phyloP scores from a whole-genome alignment of 2,888 invertebrate species.

The Pinctada fucata region DNA sequence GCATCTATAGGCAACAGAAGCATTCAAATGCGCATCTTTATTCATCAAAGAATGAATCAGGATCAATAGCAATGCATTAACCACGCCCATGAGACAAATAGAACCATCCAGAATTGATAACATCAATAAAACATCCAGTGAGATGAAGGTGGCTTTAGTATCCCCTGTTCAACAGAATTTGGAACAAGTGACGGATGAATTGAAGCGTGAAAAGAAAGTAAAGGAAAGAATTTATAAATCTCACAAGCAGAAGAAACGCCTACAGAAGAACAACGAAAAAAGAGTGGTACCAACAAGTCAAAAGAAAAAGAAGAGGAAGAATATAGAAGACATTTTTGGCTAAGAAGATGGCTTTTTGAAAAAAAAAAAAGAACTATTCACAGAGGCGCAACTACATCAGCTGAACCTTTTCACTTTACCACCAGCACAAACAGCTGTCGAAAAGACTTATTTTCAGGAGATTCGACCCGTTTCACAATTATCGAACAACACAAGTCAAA shows the following conservation, averaged over 20 bases:
- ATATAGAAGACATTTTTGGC: background rate
- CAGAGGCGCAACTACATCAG: conserved; percentile 41
- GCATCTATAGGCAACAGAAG: too few relatives aligned
- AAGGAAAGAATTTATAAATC: background rate
- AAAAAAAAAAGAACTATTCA: conserved; percentile 29
- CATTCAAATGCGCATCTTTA: too few relatives aligned
- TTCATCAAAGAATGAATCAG: too few relatives aligned
- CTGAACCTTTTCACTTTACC: conserved; percentile 45
- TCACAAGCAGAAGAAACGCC: background rate
- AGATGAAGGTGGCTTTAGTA: background rate
- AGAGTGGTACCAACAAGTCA: background rate
- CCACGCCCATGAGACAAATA: too few relatives aligned
- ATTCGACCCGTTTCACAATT: conserved; percentile 33
- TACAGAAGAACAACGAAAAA: background rate
- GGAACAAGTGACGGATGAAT: conserved; percentile 10
- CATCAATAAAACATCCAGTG: too few relatives aligned
- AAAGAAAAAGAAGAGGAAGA: background rate
- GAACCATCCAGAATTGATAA: too few relatives aligned
- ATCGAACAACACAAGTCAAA: background rate
- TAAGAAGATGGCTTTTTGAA: background rate
- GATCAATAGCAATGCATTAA: too few relatives aligned
- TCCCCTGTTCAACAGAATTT: conserved; percentile 25
- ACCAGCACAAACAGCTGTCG: conserved; percentile 46
- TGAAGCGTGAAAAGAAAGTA: conserved; percentile 1
- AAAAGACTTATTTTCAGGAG: conserved; percentile 41